Base-by-base conservation (phyloP, 1,140 invertebrate genomes). In the Meloidogyne floridensis region DNA sequence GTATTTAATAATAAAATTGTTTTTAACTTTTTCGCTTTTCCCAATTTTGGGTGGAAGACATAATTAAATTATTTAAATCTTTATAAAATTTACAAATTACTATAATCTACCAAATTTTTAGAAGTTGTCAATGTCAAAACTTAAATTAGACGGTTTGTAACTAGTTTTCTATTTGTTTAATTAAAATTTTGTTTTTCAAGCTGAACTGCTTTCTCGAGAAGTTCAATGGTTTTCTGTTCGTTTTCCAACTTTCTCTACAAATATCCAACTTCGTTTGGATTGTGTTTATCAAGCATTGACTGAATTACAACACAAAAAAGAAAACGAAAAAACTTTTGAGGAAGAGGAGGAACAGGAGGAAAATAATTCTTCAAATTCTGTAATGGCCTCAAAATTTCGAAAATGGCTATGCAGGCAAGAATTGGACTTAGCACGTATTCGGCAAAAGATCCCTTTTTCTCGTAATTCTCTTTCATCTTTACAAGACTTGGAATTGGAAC, bases 381-480 rank as follows among this genome's bases (percentile, higher is more conserved):
- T 65, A 13, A 11, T 78, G 9, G 5, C 76, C 3, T 47, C 80
- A 53, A 80, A 81, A 15, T 81, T 82, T 65, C 81, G 81, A 4
- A 82, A 83, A 84, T 83, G 82, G 82, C 82, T 83, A n/a, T 51
- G 84, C 20, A 74, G 13, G 0, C 51, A 59, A 32, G 82, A 83
- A 72, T 70, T 54, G 43, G 72, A 85, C 3, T 65, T 85, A 7
- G 32, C 6, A 32, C 42, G 1, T 20, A 42, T 83, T 51, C 85
- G 72, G 10, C 47, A 75, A 20, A 83, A 69, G 7, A 84, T 83
- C 70, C 7, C 81, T 20, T 53, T 11, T 51, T n/a, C 82, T 20
- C 74, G 59, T 42, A 73, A 53, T 69, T 74, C 47, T 4, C 3
- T 65, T 18, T n/a, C 13, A 47, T 78, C 20, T 20, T 18, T 82